Evolutionary conservation across 2,113 vertebrate species (phyloP).

Genomic region (Pungitius pungitius): DNA sequence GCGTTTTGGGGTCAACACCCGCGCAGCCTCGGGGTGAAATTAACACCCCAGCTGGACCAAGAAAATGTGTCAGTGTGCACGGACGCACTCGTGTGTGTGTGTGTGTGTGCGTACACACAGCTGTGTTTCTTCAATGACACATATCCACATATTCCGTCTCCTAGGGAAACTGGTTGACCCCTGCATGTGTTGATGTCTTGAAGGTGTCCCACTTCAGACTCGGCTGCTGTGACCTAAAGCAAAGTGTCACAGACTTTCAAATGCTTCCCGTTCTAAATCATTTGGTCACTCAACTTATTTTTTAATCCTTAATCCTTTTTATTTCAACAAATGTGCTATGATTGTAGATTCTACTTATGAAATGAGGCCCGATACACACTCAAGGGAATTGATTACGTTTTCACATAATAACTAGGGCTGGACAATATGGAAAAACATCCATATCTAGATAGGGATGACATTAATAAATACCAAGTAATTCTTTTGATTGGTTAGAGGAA

Average conservation of each 20-base stretch:
- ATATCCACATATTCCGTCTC: slow-evolving; percentile 72
- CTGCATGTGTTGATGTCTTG: slow-evolving; percentile 61
- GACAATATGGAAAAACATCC: neutral
- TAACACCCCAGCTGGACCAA: slow-evolving; percentile 79
- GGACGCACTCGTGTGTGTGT: slow-evolving; percentile 2
- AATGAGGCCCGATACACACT: neutral
- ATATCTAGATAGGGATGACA: neutral
- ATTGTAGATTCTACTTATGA: neutral
- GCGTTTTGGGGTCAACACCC: slow-evolving; percentile 80
- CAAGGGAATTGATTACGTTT: neutral
- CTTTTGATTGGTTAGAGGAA: neutral
- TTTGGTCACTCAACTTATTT: slow-evolving; percentile 9
- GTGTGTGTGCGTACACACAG: slow-evolving; percentile 66
- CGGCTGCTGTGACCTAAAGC: slow-evolving; percentile 60
- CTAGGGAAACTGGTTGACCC: slow-evolving; percentile 70
- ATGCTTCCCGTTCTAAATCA: slow-evolving; percentile 9
- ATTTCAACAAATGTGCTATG: neutral
- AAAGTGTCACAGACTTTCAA: slow-evolving; percentile 57
- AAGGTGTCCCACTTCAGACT: slow-evolving; percentile 54
- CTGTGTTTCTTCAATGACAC: slow-evolving; percentile 79
- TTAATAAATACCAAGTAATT: no score
- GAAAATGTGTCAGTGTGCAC: slow-evolving; percentile 51
- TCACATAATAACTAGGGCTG: neutral
- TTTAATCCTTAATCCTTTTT: neutral
- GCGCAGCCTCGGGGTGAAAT: slow-evolving; percentile 78